Base-by-base conservation (phyloP, 2,888 invertebrate species). In the Drosophila subquinaria region DNA sequence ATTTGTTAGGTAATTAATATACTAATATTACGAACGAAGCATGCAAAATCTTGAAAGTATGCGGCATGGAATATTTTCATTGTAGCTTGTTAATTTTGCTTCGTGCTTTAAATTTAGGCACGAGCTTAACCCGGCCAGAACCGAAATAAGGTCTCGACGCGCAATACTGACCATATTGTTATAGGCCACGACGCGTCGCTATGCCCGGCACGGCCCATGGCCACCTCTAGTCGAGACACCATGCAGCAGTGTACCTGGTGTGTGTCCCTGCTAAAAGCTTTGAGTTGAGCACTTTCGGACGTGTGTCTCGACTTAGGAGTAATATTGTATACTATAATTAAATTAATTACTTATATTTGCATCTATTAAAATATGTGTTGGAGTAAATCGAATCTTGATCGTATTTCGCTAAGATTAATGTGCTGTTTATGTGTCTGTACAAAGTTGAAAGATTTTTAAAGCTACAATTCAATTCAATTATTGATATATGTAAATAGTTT, bases 261-360 rank as follows among this genome's bases (percentile, higher is more conserved):
- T 6, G 56, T 61, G 66, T 61, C 57, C 20, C 35, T 13, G 61
- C 42, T 56, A 1, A 47, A 36, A 59, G 76, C 66, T 62, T 51
- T 20, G 1, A 2, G 1, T 0, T 11, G 0, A 17, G 10, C 10
- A 30, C 2, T 8, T 30, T 8, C 0, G 36, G 43, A 48, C 0
- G 13, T 11, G 56, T 57, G 63, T 57, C 60, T 27, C 10, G 15
- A 30, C 72, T 43, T 6, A 23, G 13, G 20, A 20, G 43, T 43
- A 0, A 2, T 43, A 13, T 43, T 11, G 13, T 20, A 23, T n/a
- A n/a, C 27, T 27, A 27, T 0, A 5, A 27, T 27, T 0, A 5
- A 27, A 6, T 23, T 4, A 3, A 23, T 3, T 27, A 5, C 27
- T 27, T 6, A 27, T 27, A 27, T 27, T 27, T 5, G 27, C 27